Percentiles rank a stretch among this genome's conserved stretches.
phyloP scores from a whole-genome alignment of 2,113 vertebrate genomes.

The Malaclemys terrapin region DNA sequence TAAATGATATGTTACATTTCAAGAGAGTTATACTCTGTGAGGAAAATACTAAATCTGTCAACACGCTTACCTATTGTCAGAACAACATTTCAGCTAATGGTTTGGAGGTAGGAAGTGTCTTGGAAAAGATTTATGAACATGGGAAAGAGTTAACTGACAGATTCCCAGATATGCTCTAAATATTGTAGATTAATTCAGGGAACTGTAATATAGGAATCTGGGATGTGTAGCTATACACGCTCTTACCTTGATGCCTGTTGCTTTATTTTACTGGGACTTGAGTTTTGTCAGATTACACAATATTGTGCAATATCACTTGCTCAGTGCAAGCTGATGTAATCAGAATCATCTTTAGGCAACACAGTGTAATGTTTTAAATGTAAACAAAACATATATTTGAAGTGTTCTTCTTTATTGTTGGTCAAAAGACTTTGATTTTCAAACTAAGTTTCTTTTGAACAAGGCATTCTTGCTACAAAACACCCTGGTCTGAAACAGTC shows the following conservation, averaged over 20 bases:
- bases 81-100: background rate
- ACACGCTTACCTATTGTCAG: background rate
- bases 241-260: background rate
- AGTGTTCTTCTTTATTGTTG: background rate
- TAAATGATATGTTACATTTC: background rate
- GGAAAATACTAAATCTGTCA: background rate
- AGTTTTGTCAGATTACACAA: background rate
- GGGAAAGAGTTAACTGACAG: background rate
- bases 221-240: background rate
- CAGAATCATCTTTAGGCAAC: background rate
- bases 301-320: rapidly evolving
- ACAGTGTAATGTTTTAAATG: background rate
- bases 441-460: background rate
- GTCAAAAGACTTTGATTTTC: background rate
- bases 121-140: background rate
- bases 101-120: background rate
- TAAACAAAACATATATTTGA: background rate
- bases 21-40: background rate
- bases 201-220: background rate
- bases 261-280: background rate
- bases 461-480: background rate
- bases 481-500: background rate
- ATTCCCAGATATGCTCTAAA: background rate
- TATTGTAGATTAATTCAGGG: background rate
- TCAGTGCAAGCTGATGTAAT: background rate